Evolutionary conservation across 2,888 invertebrate genomes (phyloP).

Genomic region (Chalcosyrphus nemorum): DNA sequence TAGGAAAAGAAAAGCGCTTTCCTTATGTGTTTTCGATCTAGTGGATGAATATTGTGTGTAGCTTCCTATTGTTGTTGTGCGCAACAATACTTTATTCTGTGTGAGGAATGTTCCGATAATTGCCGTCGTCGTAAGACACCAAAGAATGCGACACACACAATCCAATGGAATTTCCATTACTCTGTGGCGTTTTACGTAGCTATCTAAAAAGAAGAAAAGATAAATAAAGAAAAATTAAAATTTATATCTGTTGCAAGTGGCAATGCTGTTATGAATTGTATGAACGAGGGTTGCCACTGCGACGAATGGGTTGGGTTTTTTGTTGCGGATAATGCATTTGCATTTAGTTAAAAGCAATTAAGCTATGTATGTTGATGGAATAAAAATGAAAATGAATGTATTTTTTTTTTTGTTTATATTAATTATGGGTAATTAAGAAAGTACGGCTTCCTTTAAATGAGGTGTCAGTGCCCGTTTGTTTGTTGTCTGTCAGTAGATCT

Average conservation of each 20-base stretch:
- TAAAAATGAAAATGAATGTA: constrained; percentile 13
- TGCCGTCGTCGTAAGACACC: constrained; percentile 61
- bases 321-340: constrained; percentile 24
- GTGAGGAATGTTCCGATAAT: constrained; percentile 60
- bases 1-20: constrained; percentile 32
- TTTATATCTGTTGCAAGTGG: not conserved
- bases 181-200: constrained; percentile 26
- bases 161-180: constrained; percentile 59
- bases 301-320: constrained; percentile 35
- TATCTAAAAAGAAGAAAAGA: constrained; percentile 1
- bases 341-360: constrained; percentile 32
- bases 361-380: not conserved
- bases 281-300: not conserved
- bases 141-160: constrained; percentile 58
- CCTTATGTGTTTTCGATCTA: constrained; percentile 21
- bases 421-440: not conserved
- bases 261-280: constrained; percentile 26
- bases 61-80: constrained; percentile 40
- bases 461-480: not conserved
- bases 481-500: not conserved
- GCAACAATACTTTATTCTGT: constrained; percentile 45
- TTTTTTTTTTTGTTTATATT: not conserved
- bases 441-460: not conserved
- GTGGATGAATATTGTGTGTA: not conserved
- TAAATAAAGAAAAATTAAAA: not conserved